Evolutionary conservation across 2,113 vertebrate genomes (phyloP), one percentile per base, ranked within the genome.

Genomic region (pig (Sus scrofa)): DNA sequence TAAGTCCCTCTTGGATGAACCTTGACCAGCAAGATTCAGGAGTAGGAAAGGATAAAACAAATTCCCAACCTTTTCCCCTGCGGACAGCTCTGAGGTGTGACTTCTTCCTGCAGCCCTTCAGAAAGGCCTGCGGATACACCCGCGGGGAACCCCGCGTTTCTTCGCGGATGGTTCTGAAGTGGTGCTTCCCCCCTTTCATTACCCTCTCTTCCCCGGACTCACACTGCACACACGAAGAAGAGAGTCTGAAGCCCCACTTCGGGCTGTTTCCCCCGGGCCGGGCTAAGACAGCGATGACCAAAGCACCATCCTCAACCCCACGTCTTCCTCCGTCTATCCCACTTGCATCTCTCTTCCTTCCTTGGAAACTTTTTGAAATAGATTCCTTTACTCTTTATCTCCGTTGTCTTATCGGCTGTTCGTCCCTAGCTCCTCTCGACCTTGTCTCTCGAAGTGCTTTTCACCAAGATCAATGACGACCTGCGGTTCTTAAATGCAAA

Each of bases 371-470:
- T 96, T 75, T 63, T 34, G 68, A 96, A 87, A 84, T 74, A 67
- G 37, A 27, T 71, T 37, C 70, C 39, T 85, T 63, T 26, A 24
- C 60, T 63, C 58, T 88, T 91, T 89, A 74, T 95, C 54, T 96
- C 83, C 89, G 62, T 95, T 95, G 91, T 83, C 89, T 96, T 93
- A 91, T 79, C 74, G 58, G 52, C 54, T 68, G 74, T 95, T 97
- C 81, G 95, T 96, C 95, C 60, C 37, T 89, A 71, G 16, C 19
- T 96, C 88, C n/a, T 90, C 54, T 86, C 82, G 81, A 70, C 81
- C 74, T 71, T 96, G 86, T 96, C 81, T 96, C 83, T 95, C 70
- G 77, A 89, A 96, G 79, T 95, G 84, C 32, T 90, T 93, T 97
- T n/a, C 89, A 77, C 75, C 54, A 81, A 89, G 68, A 96, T 96